Conservation (phyloP, 2,797 vertebrate species). For the Apogon hyalosoma region DNA sequence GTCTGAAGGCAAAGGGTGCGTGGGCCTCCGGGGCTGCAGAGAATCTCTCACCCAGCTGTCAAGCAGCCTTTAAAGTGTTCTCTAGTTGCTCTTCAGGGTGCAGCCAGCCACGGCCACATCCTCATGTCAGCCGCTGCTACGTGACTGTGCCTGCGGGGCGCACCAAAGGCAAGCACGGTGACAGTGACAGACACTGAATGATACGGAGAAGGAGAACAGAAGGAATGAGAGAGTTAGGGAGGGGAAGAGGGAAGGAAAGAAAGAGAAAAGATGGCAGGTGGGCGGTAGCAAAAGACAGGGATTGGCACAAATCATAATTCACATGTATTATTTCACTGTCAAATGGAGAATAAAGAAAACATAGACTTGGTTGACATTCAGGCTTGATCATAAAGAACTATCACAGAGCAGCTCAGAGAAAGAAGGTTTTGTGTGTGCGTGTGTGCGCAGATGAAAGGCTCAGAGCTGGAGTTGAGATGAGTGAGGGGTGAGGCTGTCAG, state of each 20-base stretch:
- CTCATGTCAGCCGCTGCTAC: conserved; percentile 73
- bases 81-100: conserved; percentile 78
- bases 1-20: conserved; percentile 68
- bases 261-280: conserved; percentile 50
- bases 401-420: conserved; percentile 61
- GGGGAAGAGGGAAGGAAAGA: conserved; percentile 34
- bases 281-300: conserved; percentile 48
- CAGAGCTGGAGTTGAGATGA: conserved; percentile 67
- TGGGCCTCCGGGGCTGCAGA: conserved; percentile 62
- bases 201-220: conserved; percentile 64
- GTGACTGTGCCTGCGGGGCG: conserved; percentile 77
- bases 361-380: conserved; percentile 73
- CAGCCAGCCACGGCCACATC: conserved; percentile 79
- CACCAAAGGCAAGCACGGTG: conserved; percentile 70
- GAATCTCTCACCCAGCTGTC: conserved; percentile 75
- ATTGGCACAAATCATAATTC: conserved; percentile 74
- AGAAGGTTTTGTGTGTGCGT: conserved; percentile 29
- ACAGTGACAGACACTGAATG: conserved; percentile 77
- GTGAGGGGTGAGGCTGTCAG: conserved; percentile 74
- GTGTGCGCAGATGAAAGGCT: conserved; percentile 71
- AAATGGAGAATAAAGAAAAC: conserved; percentile 80
- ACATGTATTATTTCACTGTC: conserved; percentile 79
- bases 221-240: conserved; percentile 55
- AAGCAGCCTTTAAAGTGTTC: conserved; percentile 79
- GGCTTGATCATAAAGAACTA: conserved; percentile 77